These are phyloP conservation scores for Falco columbarius DNA, from an alignment of 2,797 vertebrate genomes.

Conservation along the genomic window DNA sequence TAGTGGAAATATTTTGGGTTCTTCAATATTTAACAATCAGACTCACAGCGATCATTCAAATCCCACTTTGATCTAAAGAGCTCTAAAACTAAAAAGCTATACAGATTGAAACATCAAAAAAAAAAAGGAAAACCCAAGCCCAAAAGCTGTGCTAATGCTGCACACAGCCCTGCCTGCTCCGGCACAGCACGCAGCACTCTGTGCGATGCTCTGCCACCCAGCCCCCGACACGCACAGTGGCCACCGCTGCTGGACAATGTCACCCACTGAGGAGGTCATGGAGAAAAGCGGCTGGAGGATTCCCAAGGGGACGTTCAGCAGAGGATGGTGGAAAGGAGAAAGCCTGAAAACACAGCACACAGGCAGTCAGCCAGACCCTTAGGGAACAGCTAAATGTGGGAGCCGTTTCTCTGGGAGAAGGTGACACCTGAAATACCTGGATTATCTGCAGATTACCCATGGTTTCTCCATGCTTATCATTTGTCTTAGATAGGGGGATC, in stretches of 20 bases:
- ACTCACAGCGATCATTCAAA: neutral
- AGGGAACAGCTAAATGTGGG: neutral
- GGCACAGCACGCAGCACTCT: rapidly evolving
- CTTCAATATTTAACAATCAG: neutral
- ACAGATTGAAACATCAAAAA: neutral
- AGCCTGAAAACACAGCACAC: rapidly evolving
- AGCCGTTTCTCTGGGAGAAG: neutral
- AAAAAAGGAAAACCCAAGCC: neutral
- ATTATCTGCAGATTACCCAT: neutral
- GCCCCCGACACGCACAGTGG: too few relatives aligned
- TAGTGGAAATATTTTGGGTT: neutral
- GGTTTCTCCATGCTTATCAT: neutral
- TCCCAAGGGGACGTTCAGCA: too few relatives aligned
- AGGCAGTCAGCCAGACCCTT: neutral
- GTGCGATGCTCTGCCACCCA: too few relatives aligned
- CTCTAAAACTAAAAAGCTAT: neutral
- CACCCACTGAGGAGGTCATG: neutral
- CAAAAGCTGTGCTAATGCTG: neutral
- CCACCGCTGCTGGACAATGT: neutral
- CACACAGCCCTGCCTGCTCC: neutral
- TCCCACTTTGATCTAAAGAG: neutral
- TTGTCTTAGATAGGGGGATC: neutral
- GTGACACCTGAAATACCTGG: neutral
- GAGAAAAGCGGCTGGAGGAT: neutral
- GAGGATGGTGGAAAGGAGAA: neutral